phyloP scores from a whole-genome alignment of 2,888 invertebrate species.

The Bhutanitis thaidina region DNA sequence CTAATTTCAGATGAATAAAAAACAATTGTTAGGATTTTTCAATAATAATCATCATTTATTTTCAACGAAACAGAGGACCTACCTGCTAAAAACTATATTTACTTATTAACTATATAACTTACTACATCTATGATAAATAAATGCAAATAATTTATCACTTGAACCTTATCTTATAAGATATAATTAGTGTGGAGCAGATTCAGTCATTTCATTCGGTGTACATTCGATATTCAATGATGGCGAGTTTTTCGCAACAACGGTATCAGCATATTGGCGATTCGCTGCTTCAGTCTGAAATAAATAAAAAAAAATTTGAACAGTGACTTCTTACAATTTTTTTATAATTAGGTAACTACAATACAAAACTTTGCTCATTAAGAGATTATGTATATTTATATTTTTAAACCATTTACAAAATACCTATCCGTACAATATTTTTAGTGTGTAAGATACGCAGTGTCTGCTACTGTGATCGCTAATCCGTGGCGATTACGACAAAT shows the following conservation, averaged over 20 bases:
- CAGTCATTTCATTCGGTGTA: background rate
- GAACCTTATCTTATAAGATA: constrained; percentile 1
- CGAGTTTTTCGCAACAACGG: constrained; percentile 71
- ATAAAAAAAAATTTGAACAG: constrained; percentile 2
- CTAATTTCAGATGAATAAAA: constrained; percentile 13
- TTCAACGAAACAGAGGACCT: constrained; percentile 71
- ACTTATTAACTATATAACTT: constrained; percentile 29
- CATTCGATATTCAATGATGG: constrained; percentile 42
- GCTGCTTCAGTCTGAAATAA: constrained; percentile 70
- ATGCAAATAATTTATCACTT: constrained; percentile 58
- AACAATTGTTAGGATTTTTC: constrained; percentile 58
- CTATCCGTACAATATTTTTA: too few relatives aligned
- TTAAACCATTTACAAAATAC: too few relatives aligned
- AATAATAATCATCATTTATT: constrained; percentile 75
- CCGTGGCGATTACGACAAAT: too few relatives aligned
- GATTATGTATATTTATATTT: too few relatives aligned
- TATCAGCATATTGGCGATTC: constrained; percentile 72
- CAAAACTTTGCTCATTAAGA: too few relatives aligned
- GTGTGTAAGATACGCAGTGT: too few relatives aligned
- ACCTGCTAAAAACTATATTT: too few relatives aligned
- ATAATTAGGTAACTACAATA: too few relatives aligned
- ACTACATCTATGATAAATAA: constrained; percentile 48
- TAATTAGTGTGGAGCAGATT: constrained; percentile 5
- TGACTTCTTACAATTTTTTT: too few relatives aligned
- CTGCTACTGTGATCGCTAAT: too few relatives aligned